Evolutionary conservation across 2,888 invertebrate species (phyloP).

Genomic region (Neelides folsomi): DNA sequence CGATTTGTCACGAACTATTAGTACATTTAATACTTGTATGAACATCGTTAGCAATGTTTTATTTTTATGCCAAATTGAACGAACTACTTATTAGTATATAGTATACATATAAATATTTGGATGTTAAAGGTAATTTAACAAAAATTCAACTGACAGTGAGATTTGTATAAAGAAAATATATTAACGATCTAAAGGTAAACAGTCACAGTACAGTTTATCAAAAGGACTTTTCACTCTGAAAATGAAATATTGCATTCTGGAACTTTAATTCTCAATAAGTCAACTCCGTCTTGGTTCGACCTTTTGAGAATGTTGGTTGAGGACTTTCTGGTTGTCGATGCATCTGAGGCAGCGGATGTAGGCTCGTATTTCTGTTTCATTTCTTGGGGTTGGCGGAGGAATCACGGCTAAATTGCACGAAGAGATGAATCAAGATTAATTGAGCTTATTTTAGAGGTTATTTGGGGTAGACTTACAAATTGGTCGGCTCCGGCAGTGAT

Average conservation of each 20-base stretch:
- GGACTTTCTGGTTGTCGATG: slow-evolving; percentile 63
- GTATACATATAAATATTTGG: no score
- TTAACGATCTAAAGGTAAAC: no score
- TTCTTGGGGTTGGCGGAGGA: slow-evolving; percentile 56
- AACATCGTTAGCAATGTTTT: no score
- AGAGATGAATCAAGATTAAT: neutral
- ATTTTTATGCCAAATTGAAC: no score
- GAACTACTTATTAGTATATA: no score
- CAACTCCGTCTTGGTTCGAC: slow-evolving; percentile 52
- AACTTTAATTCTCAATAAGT: neutral
- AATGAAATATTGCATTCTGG: neutral
- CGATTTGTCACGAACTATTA: no score
- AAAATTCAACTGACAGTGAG: no score
- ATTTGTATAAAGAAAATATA: no score
- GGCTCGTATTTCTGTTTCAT: slow-evolving; percentile 53
- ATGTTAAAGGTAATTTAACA: no score
- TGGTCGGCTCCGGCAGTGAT: slow-evolving; percentile 58
- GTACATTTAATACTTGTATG: no score
- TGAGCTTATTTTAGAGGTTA: neutral
- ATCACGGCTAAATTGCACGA: slow-evolving; percentile 33
- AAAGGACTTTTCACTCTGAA: neutral
- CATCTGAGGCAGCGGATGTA: slow-evolving; percentile 60
- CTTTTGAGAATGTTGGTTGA: slow-evolving; percentile 65
- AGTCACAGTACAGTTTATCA: neutral
- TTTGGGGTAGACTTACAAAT: slow-evolving; percentile 43